Evolutionary conservation across 1,140 invertebrate genomes (phyloP).

Genomic region (Caerostris extrusa): DNA sequence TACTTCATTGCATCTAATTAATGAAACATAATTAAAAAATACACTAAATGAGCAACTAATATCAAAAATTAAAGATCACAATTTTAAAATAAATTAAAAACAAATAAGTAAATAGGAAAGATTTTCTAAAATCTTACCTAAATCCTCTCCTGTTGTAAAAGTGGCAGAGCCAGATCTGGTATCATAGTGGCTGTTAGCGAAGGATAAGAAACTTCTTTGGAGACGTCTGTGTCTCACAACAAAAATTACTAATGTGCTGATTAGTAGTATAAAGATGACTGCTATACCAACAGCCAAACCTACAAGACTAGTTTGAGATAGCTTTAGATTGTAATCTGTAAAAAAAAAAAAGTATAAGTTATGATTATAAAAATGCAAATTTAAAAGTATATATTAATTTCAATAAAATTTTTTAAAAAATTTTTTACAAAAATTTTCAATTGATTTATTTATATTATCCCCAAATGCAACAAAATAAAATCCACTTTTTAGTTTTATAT

Average conservation of each 20-base stretch:
- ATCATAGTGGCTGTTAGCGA: constrained; percentile 93
- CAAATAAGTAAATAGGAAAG: not conserved
- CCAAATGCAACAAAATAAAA: too few species aligned
- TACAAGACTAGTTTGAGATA: constrained; percentile 79
- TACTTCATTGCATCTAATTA: too few species aligned
- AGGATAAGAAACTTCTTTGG: constrained; percentile 89
- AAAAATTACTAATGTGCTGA: constrained; percentile 85
- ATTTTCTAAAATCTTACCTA: constrained; percentile 83
- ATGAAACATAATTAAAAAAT: too few species aligned
- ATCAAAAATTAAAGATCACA: too few species aligned
- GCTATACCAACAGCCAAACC: constrained; percentile 83
- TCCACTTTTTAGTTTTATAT: too few species aligned
- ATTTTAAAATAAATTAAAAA: too few species aligned
- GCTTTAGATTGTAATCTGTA: constrained; percentile 51
- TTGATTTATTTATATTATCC: too few species aligned
- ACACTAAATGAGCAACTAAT: too few species aligned
- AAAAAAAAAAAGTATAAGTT: constrained; percentile 48
- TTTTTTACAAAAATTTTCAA: too few species aligned
- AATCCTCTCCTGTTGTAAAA: constrained; percentile 87
- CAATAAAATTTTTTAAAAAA: too few species aligned
- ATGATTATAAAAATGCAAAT: not conserved
- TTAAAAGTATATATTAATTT: too few species aligned
- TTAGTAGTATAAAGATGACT: constrained; percentile 84
- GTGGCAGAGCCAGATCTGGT: constrained; percentile 91
- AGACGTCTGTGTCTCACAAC: constrained; percentile 88